These are phyloP conservation scores for Amblyraja radiata DNA, from an alignment of 2,797 vertebrate genomes.

Conservation along the genomic window DNA sequence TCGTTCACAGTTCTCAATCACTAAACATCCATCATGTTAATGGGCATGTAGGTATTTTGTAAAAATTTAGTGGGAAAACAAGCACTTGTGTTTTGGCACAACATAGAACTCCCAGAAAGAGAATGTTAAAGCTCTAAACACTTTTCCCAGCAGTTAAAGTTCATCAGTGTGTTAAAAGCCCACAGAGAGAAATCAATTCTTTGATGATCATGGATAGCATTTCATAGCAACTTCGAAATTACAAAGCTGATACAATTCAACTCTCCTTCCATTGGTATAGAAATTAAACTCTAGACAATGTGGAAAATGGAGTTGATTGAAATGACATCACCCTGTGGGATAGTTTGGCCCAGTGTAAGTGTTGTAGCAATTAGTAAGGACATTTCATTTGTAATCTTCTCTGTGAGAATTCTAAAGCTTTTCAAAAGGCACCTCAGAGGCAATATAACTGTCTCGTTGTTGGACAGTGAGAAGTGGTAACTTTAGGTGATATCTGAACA, in stretches of 20 bases:
- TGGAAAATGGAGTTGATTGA: neutral
- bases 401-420: neutral
- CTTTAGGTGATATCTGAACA: neutral
- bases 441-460: neutral
- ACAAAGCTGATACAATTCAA: neutral
- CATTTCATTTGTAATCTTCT: neutral
- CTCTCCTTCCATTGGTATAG: neutral
- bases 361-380: neutral
- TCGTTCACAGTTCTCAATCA: neutral
- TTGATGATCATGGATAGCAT: neutral
- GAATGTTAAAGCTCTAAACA: neutral
- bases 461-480: neutral
- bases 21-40: neutral
- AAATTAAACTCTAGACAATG: neutral
- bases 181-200: neutral
- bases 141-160: neutral
- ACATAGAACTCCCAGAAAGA: neutral
- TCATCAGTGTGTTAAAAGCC: neutral
- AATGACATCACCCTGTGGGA: neutral
- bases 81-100: neutral
- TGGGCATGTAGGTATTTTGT: too few relatives aligned
- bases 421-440: neutral
- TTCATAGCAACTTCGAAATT: neutral
- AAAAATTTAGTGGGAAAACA: neutral
- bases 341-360: neutral